Base-by-base conservation (phyloP, 2,113 vertebrate genomes). In the Pedetes capensis region DNA sequence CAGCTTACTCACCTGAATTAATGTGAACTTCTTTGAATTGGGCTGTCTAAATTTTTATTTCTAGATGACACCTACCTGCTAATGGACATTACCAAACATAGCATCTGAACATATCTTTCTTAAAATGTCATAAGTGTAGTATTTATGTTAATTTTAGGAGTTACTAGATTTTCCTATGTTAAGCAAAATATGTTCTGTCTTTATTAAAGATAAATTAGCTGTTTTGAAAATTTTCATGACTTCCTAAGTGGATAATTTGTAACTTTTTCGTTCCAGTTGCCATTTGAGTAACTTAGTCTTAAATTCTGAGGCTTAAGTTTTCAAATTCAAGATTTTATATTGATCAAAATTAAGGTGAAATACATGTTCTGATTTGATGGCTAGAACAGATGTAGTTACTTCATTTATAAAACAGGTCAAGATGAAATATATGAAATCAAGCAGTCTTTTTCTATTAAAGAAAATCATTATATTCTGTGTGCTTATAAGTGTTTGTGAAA, bases 261-360 rank as follows among this genome's bases (percentile, higher is more conserved):
- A 55, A 18, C n/a, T 59, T 90, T 87, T 85, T 68, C 3, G 82
- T 11, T 4, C 0, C 34, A 79, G 8, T 64, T 51, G 8, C 49
- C 61, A 94, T 90, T 78, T 81, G 49, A 96, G 69, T 86, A 74
- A 53, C 22, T 81, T 42, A 93, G 44, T 51, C 22, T 49, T 90
- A 90, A 25, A 53, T 93, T 91, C 18, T 59, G 18, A 93, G 89
- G 64, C 9, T 75, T 81, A 71, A 34, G 37, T 53, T 87, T 78
- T 91, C 37, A 49, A 91, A 83, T 63, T 74, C 53, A 47, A 89
- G 61, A 55, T 68, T 89, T 82, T 61, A 23, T 63, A 23, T 91
- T 92, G 89, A 86, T 51, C 55, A 87, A 91, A 82, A n/a, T 72
- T 76, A 42, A 88, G 66, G 72, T 82, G 39, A 75, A 91, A n/a